Percentiles rank a stretch among this genome's conserved stretches.
Conservation (phyloP, 2,113 vertebrate genomes). For the Butorides virescens region DNA sequence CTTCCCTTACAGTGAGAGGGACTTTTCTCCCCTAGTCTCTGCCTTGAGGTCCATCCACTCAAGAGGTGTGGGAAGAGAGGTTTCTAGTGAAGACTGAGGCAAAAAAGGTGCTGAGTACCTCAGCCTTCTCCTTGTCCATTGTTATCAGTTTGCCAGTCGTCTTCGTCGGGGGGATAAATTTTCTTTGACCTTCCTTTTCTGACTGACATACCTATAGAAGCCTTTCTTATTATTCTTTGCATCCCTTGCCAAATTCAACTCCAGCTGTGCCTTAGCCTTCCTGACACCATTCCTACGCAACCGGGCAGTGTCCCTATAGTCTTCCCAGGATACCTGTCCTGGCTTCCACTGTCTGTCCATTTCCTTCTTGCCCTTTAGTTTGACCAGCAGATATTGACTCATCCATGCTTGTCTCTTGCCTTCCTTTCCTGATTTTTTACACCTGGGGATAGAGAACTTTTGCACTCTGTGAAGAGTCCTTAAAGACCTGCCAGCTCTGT, state of each 20-base stretch:
- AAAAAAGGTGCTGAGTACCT: too few relatives aligned
- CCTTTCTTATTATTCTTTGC: background rate
- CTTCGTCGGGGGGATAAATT: background rate
- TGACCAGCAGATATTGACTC: background rate
- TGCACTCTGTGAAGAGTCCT: fast-evolving
- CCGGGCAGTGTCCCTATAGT: fast-evolving
- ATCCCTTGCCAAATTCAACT: background rate
- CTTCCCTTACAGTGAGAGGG: too few relatives aligned
- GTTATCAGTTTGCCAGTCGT: background rate
- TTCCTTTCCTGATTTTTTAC: background rate
- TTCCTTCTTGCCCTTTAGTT: background rate
- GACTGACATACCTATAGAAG: background rate
- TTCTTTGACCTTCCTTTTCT: background rate
- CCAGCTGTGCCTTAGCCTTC: background rate
- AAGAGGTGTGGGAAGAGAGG: too few relatives aligned
- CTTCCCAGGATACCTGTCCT: background rate
- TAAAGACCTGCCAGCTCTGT: background rate
- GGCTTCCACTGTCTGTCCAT: background rate
- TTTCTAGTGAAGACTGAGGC: too few relatives aligned
- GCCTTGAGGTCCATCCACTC: too few relatives aligned
- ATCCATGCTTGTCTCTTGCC: background rate
- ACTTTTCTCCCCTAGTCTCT: too few relatives aligned
- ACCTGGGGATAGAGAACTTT: fast-evolving
- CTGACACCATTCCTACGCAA: background rate
- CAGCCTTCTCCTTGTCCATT: background rate